Evolutionary conservation across 2,888 invertebrate genomes (phyloP).

Genomic region (Drosophila fungiperda): DNA sequence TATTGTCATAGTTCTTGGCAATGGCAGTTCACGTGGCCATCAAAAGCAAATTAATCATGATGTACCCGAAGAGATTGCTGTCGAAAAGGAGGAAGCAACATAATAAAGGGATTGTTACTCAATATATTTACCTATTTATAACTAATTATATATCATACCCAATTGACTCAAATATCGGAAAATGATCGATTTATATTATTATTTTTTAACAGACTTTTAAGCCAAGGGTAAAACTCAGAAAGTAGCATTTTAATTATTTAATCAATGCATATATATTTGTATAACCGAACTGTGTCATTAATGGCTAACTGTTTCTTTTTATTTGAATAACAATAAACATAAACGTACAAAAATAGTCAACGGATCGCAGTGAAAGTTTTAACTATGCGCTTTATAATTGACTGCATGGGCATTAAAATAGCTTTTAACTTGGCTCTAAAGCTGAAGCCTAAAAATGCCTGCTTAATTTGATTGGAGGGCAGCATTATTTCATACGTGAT

Average conservation of each 20-base stretch:
- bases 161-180: constrained; percentile 9
- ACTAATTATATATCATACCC: not conserved
- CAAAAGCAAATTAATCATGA: constrained; percentile 75
- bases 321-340: constrained; percentile 67
- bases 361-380: constrained; percentile 66
- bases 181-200: not conserved
- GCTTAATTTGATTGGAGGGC: constrained; percentile 1
- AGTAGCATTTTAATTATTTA: constrained; percentile 43
- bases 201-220: not conserved
- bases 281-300: constrained; percentile 47
- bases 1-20: constrained; percentile 83
- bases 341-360: constrained; percentile 50
- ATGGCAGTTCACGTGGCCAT: constrained; percentile 74
- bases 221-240: constrained; percentile 23
- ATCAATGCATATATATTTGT: constrained; percentile 27
- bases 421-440: constrained; percentile 20
- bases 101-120: constrained; percentile 70
- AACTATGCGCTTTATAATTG: constrained; percentile 51
- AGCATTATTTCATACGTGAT: constrained; percentile 14
- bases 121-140: not conserved
- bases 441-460: constrained; percentile 32
- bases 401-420: constrained; percentile 55
- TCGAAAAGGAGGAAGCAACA: constrained; percentile 82
- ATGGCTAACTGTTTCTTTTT: constrained; percentile 55
- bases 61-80: constrained; percentile 73